These are phyloP conservation scores for Hippoglossus hippoglossus DNA, from an alignment of 2,797 vertebrate species.

Conservation along the genomic window DNA sequence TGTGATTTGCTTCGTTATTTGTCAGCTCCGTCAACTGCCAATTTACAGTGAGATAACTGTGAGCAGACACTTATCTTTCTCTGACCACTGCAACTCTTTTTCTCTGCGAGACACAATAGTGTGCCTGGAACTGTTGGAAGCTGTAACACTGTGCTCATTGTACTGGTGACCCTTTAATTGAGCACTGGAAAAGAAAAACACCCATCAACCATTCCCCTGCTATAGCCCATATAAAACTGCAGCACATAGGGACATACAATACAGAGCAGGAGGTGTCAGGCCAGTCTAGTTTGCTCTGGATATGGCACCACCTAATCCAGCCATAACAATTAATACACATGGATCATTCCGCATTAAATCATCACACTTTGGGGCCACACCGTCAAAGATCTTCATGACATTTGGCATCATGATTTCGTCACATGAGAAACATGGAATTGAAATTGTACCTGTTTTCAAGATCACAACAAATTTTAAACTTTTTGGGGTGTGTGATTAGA, in stretches of 20 bases:
- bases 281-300: constrained; percentile 20
- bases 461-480: too few relatives aligned
- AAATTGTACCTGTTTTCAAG: too few relatives aligned
- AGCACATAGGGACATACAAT: constrained; percentile 32
- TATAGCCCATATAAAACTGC: constrained; percentile 40
- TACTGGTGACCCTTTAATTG: constrained; percentile 71
- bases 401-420: too few relatives aligned
- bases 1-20: constrained; percentile 18
- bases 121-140: constrained; percentile 76
- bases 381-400: neutral
- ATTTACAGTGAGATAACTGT: constrained; percentile 64
- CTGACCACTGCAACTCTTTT: constrained; percentile 55
- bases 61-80: constrained; percentile 57
- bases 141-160: constrained; percentile 78
- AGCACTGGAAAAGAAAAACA: constrained; percentile 60
- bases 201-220: constrained; percentile 53
- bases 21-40: constrained; percentile 55
- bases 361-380: neutral
- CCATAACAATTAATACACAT: neutral
- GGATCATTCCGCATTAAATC: too few relatives aligned
- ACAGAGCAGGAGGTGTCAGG: constrained; percentile 9
- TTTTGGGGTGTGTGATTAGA: too few relatives aligned
- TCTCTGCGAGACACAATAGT: constrained; percentile 67
- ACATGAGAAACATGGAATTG: too few relatives aligned
- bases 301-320: constrained; percentile 8